Evolutionary conservation across 2,797 vertebrate species (phyloP).

Genomic region (Takifugu rubripes): DNA sequence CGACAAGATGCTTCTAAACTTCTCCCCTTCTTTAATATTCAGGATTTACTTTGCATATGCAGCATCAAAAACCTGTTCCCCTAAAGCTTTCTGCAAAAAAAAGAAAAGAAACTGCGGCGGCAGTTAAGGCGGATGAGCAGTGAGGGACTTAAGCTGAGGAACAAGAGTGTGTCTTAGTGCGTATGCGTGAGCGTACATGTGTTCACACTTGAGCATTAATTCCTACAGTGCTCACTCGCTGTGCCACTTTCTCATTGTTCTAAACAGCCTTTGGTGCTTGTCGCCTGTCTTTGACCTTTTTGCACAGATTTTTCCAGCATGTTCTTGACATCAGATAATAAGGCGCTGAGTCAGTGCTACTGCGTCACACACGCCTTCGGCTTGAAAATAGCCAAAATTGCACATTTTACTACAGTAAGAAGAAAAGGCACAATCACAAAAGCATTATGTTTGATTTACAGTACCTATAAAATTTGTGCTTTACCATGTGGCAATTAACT

Average conservation of each 20-base stretch:
- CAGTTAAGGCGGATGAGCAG: conserved; percentile 11
- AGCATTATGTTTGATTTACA: conserved; percentile 23
- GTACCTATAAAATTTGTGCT: no score
- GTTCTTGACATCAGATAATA: background rate
- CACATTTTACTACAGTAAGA: conserved; percentile 21
- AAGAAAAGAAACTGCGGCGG: conserved; percentile 1
- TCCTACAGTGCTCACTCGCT: conserved; percentile 34
- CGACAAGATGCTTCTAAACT: conserved; percentile 14
- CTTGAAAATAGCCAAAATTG: conserved; percentile 23
- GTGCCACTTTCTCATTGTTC: conserved; percentile 24
- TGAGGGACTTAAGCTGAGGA: conserved; percentile 14
- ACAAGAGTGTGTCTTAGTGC: conserved; percentile 18
- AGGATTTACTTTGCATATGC: conserved; percentile 29
- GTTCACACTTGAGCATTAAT: conserved; percentile 19
- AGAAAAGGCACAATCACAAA: conserved; percentile 18
- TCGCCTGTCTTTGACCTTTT: conserved; percentile 30
- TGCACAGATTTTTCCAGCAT: conserved; percentile 1
- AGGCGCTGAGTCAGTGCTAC: conserved; percentile 12
- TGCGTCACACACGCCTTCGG: conserved; percentile 9
- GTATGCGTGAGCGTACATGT: conserved; percentile 18
- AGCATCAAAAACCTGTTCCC: conserved; percentile 14
- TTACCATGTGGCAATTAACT: background rate
- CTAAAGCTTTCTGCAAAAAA: conserved; percentile 19
- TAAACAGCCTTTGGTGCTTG: conserved; percentile 22
- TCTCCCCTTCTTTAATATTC: conserved; percentile 21